A percentile compares a stretch with the other conserved stretches of the same genome.
Conservation (phyloP, 2,888 invertebrate species). For the Gerris lacustris region DNA sequence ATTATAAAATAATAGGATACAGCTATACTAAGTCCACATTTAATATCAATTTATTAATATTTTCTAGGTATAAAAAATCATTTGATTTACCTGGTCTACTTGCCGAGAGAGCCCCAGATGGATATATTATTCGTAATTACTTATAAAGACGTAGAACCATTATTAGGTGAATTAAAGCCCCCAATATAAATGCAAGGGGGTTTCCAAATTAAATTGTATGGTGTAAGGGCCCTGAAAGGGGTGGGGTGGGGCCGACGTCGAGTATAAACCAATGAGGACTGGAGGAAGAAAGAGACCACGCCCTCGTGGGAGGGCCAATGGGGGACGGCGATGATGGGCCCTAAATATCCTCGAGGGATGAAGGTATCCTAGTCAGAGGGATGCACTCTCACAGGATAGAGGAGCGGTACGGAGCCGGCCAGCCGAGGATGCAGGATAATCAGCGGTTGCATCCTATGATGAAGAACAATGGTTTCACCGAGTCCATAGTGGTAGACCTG, state of each 20-base stretch:
- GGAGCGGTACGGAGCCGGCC: not conserved
- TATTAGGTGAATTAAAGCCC: conserved; percentile 5
- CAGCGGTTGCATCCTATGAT: not conserved
- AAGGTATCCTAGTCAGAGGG: not conserved
- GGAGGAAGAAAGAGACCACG: not conserved
- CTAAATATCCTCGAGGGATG: conserved; percentile 1
- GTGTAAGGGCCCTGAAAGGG: not conserved
- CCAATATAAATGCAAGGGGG: not conserved
- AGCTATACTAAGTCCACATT: too few relatives aligned
- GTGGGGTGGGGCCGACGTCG: not conserved
- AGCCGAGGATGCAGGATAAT: not conserved
- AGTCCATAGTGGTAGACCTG: not conserved
- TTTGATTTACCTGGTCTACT: not conserved
- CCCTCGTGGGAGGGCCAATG: not conserved
- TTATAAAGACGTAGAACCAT: conserved; percentile 3
- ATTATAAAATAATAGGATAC: too few relatives aligned
- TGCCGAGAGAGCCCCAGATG: not conserved
- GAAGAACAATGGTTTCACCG: not conserved
- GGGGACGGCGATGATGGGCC: conserved; percentile 1
- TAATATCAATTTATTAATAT: not conserved
- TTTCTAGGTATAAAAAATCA: not conserved
- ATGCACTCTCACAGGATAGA: conserved; percentile 3
- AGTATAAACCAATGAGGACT: not conserved
- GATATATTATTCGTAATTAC: conserved; percentile 5
- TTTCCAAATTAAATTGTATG: conserved; percentile 5